A percentile compares a stretch with the other conserved stretches of the same genome.
Evolutionary conservation across 2,888 invertebrate genomes (phyloP).

Genomic region (Gastrophysa polygoni): DNA sequence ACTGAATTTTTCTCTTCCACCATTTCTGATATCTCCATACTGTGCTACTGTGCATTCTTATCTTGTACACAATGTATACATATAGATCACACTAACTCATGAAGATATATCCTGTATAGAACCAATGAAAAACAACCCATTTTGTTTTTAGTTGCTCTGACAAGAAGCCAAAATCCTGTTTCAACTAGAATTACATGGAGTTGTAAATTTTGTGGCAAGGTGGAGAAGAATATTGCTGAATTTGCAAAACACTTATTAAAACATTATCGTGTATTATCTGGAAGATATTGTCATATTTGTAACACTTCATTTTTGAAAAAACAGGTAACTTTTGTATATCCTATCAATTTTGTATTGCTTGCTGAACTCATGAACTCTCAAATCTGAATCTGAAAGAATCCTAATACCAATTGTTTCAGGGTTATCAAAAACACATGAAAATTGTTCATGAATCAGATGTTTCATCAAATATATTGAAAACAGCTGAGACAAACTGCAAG

Average conservation of each 20-base stretch:
- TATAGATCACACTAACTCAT: too few relatives aligned
- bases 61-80: too few relatives aligned
- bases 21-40: too few relatives aligned
- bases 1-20: too few relatives aligned
- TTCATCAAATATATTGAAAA: not conserved
- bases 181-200: slow-evolving; percentile 55
- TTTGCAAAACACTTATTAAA: slow-evolving; percentile 58
- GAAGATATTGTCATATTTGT: slow-evolving; percentile 48
- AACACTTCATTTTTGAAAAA: slow-evolving; percentile 44
- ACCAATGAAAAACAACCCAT: too few relatives aligned
- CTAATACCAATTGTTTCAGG: slow-evolving; percentile 16
- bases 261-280: slow-evolving; percentile 52
- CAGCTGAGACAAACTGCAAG: not conserved
- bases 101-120: too few relatives aligned
- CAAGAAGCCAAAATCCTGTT: slow-evolving; percentile 50
- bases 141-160: slow-evolving; percentile 32
- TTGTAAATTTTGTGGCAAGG: slow-evolving; percentile 58
- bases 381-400: too few relatives aligned
- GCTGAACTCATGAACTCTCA: not conserved
- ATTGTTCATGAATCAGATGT: slow-evolving; percentile 35
- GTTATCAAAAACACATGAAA: slow-evolving; percentile 39
- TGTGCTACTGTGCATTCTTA: too few relatives aligned
- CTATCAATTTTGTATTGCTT: not conserved
- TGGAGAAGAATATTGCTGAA: slow-evolving; percentile 52
- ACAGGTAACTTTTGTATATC: slow-evolving; percentile 31